A percentile compares a stretch with the other conserved stretches of the same genome.
These are phyloP conservation scores for human DNA, from an alignment of 2,113 vertebrate genomes.

Conservation along the genomic window DNA sequence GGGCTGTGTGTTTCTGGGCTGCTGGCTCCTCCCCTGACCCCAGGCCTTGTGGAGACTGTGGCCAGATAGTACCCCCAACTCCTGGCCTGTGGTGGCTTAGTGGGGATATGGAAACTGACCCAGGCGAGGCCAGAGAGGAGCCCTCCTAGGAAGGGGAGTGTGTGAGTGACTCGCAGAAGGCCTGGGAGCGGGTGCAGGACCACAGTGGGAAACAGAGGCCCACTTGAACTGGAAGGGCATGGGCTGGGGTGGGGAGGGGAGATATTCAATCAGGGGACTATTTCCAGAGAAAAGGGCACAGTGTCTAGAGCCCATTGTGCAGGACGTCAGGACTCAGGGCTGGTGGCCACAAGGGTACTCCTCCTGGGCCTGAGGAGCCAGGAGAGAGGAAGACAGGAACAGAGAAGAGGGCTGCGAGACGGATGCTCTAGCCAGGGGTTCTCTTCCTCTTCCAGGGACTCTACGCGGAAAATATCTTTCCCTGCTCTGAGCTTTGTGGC, in stretches of 20 bases:
- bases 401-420: not conserved
- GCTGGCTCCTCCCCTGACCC: not conserved
- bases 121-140: not conserved
- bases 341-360: not conserved
- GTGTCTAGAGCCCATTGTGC: not conserved
- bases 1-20: not conserved
- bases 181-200: not conserved
- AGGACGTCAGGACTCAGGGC: not conserved
- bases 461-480: not conserved
- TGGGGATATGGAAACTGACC: not conserved
- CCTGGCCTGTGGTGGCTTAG: not conserved
- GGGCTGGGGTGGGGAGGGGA: too few relatives aligned
- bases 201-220: not conserved
- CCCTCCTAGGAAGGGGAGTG: not conserved
- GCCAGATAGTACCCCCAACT: not conserved
- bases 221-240: not conserved
- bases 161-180: not conserved
- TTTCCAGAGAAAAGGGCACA: not conserved
- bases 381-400: not conserved
- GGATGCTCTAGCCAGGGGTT: not conserved
- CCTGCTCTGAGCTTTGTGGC: not conserved
- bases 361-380: not conserved
- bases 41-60: not conserved
- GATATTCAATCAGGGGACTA: too few relatives aligned
- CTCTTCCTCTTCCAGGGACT: not conserved